Evolutionary conservation across 1,140 invertebrate genomes (phyloP).

Genomic region (Formica exsecta): DNA sequence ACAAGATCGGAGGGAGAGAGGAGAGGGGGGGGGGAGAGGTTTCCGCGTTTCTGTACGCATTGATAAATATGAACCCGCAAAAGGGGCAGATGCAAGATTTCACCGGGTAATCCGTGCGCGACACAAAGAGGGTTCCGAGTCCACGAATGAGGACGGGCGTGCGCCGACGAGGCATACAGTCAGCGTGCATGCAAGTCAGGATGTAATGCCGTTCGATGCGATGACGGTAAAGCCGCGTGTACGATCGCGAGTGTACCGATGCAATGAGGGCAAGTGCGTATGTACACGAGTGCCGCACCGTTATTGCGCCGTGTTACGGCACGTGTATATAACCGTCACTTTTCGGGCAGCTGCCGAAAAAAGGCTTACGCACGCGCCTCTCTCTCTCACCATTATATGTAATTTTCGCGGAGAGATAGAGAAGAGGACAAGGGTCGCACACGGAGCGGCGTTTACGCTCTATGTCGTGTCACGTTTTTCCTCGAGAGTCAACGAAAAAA

Average conservation of each 20-base stretch:
- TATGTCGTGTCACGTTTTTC: neutral
- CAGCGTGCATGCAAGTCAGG: neutral
- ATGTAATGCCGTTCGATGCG: slow-evolving; percentile 25
- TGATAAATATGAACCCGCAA: slow-evolving; percentile 1
- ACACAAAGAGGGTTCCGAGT: slow-evolving; percentile 7
- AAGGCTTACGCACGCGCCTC: slow-evolving; percentile 19
- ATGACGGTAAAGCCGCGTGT: neutral
- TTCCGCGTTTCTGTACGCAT: slow-evolving; percentile 12
- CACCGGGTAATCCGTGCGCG: slow-evolving; percentile 47
- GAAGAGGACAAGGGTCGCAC: slow-evolving; percentile 42
- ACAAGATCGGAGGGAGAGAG: neutral
- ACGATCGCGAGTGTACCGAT: slow-evolving; percentile 12
- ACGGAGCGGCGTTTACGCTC: neutral
- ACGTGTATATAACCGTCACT: slow-evolving; percentile 56
- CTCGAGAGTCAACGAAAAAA: neutral
- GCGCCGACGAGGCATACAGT: neutral
- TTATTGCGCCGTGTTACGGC: slow-evolving; percentile 15
- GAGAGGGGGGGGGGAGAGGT: neutral
- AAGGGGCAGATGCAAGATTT: slow-evolving; percentile 41
- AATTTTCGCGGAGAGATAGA: slow-evolving; percentile 67
- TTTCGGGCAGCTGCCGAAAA: slow-evolving; percentile 65
- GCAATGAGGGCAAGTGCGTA: slow-evolving; percentile 34
- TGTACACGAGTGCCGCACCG: neutral
- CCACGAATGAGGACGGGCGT: neutral
- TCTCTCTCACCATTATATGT: slow-evolving; percentile 55